These are phyloP conservation scores for Drosophila azteca DNA, from an alignment of 1,140 invertebrate genomes.

Conservation along the genomic window DNA sequence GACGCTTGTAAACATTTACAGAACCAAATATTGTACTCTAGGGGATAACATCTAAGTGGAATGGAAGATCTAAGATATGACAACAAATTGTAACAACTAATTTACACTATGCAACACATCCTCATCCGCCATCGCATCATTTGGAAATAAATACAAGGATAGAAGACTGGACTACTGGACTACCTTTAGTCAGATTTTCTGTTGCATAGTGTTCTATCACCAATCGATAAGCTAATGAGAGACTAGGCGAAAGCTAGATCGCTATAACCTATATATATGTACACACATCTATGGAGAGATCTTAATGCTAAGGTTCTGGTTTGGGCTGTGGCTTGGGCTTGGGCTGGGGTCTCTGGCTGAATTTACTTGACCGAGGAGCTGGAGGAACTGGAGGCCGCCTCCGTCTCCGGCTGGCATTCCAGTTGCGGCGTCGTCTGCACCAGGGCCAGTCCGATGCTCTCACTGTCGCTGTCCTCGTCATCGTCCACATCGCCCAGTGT, in stretches of 20 bases:
- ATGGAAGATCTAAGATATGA: constrained; percentile 80
- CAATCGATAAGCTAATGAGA: constrained; percentile 54
- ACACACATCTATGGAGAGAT: constrained; percentile 8
- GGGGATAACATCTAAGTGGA: constrained; percentile 39
- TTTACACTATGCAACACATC: constrained; percentile 29
- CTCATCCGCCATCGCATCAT: neutral
- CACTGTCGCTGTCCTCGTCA: constrained; percentile 52
- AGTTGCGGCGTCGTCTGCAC: constrained; percentile 63
- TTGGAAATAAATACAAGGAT: neutral
- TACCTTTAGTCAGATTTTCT: neutral
- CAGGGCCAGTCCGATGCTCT: constrained; percentile 60
- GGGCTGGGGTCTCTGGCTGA: constrained; percentile 1
- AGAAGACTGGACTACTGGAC: too few species aligned
- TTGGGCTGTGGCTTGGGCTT: too few species aligned
- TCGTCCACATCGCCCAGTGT: constrained; percentile 75
- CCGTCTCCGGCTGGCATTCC: constrained; percentile 44
- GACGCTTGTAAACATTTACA: constrained; percentile 52
- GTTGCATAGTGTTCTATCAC: constrained; percentile 55
- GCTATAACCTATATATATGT: neutral
- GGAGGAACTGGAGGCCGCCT: constrained; percentile 60
- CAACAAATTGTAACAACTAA: constrained; percentile 51
- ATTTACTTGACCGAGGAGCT: constrained; percentile 74
- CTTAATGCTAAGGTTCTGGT: neutral
- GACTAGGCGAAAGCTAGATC: constrained; percentile 20
- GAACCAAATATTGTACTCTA: constrained; percentile 14